Evolutionary conservation across 1,140 invertebrate genomes (phyloP).

Genomic region (Argopecten irradians): DNA sequence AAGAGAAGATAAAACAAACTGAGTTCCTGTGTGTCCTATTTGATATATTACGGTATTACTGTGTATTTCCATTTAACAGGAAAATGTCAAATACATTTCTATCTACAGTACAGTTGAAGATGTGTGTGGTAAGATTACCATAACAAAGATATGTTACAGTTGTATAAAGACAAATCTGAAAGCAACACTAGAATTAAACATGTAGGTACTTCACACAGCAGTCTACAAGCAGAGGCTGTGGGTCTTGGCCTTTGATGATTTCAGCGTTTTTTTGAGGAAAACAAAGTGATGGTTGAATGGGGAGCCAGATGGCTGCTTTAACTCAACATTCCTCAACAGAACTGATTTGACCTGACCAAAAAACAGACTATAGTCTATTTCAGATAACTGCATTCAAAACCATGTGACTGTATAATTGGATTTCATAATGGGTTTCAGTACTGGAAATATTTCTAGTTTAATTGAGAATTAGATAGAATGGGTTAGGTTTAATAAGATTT

Average conservation of each 20-base stretch:
- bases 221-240: neutral
- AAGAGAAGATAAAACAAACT: no score
- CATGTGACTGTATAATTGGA: no score
- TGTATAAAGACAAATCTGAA: neutral
- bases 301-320: constrained; percentile 13
- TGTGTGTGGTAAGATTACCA: neutral
- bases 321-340: constrained; percentile 6
- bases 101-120: no score
- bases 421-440: no score
- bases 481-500: no score
- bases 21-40: no score
- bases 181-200: neutral
- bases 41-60: no score
- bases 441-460: no score
- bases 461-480: no score
- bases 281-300: constrained; percentile 13
- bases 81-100: no score
- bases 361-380: neutral
- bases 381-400: neutral
- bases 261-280: constrained; percentile 11
- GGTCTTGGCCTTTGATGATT: neutral
- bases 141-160: neutral
- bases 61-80: no score
- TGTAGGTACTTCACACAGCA: neutral
- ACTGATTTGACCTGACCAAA: constrained; percentile 1